Percentiles rank a stretch among this genome's conserved stretches.
Evolutionary conservation across 2,797 vertebrate genomes (phyloP).

Genomic region (Propithecus deckenii): DNA sequence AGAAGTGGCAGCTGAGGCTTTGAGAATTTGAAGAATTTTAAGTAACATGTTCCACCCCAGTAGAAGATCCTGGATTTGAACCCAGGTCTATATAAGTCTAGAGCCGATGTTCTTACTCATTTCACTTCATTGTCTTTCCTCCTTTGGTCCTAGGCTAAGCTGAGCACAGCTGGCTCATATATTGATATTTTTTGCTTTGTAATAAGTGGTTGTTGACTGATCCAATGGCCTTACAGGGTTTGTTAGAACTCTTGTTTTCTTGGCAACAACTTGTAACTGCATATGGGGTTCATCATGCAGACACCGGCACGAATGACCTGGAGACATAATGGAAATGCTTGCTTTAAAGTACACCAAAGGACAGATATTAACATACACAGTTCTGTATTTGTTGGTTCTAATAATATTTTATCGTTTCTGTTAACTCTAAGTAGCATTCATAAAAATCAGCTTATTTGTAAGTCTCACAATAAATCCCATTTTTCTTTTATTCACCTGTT

Average conservation of each 20-base stretch:
- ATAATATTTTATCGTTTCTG: background rate
- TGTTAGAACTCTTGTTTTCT: background rate
- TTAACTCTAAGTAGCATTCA: background rate
- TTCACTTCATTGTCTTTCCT: background rate
- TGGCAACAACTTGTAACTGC: background rate
- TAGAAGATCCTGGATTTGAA: background rate
- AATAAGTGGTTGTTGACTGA: background rate
- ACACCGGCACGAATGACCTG: fast-evolving
- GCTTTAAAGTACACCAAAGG: background rate
- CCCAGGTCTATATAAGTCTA: background rate
- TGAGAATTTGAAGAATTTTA: no score
- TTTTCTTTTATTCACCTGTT: background rate
- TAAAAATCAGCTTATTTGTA: background rate
- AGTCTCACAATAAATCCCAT: background rate
- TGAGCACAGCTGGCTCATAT: background rate
- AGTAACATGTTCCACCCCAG: no score
- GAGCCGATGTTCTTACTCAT: background rate
- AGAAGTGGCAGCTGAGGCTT: no score
- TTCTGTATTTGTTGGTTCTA: background rate
- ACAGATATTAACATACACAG: background rate
- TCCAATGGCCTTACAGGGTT: background rate
- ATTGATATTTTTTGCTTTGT: background rate
- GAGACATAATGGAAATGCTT: background rate
- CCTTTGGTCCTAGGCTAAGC: background rate
- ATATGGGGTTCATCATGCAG: background rate